Base-by-base conservation (phyloP, 1,140 invertebrate species). In the Ceratitis capitata region DNA sequence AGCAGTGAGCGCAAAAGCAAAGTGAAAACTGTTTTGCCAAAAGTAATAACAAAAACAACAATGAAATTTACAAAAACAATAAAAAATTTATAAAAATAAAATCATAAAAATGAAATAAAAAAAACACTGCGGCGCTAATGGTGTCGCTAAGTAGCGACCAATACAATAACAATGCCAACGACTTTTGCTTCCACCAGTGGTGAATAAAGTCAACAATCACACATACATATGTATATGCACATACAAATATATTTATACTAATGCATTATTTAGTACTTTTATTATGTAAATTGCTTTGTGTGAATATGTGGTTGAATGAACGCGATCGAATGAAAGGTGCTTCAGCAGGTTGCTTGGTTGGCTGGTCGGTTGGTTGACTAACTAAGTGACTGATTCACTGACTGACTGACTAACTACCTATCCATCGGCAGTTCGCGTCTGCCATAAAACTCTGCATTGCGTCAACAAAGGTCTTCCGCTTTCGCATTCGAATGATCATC, bases 401-500 rank as follows among this genome's bases (percentile, higher is more conserved):
- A 78, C 69, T 47, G 69, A 19, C n/a, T 45, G 64, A 9, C 39
- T n/a, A n/a, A 29, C 32, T 69, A 39, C n/a, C n/a, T n/a, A n/a
- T n/a, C n/a, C n/a, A n/a, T n/a, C 12, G 64, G 58, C 84, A 61
- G 32, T 12, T 10, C n/a, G 9, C 49, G n/a, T n/a, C n/a, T 49
- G 74, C 61, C n/a, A 86, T 84, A 86, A 86, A 86, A 84, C 47
- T 49, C 61, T 61, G 56, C 39, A 19, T 14, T 42, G 69, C 39
- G 64, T 83, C 84, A 86, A 86, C 86, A 86, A 86, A 83, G 82
- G 58, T 83, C 82, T 86, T 86, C 86, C 86, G 86, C 84, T 85
- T 83, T 85, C 64, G 74, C 86, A 86, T 87, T 64, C 39, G 78
- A 85, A 85, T 89, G 88, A 91, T 91, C 90, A 91, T 91, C 90